Conservation (phyloP, 2,113 vertebrate species). For the Ovis aries region DNA sequence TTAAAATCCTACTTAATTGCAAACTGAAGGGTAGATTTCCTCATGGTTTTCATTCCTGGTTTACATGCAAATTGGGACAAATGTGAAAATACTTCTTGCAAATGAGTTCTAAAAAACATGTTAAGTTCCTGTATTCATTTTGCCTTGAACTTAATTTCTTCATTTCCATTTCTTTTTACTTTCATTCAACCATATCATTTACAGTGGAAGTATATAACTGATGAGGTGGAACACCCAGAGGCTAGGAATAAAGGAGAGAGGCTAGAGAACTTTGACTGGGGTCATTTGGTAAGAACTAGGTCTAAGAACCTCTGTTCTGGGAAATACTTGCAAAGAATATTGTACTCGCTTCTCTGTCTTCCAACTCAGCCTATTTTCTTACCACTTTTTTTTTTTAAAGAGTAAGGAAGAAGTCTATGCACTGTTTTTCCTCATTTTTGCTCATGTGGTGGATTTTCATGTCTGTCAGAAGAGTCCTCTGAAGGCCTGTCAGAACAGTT, state of each 20-base stretch:
- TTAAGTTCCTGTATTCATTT: background rate
- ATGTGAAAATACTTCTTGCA: background rate
- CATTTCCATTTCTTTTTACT: background rate
- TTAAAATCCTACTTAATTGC: background rate
- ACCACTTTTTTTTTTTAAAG: background rate
- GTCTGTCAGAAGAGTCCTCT: background rate
- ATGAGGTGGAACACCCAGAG: background rate
- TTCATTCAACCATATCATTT: background rate
- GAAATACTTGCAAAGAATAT: background rate
- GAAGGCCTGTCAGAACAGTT: background rate
- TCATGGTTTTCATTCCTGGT: background rate
- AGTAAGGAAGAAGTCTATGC: background rate
- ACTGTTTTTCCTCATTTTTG: background rate
- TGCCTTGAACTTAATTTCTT: constrained; percentile 15
- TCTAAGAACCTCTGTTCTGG: background rate
- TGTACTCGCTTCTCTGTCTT: background rate
- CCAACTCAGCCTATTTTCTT: background rate
- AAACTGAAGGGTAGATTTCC: background rate
- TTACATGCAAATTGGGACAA: background rate
- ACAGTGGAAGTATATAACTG: background rate
- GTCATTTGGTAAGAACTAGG: background rate
- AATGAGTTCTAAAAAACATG: background rate
- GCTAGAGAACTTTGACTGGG: background rate
- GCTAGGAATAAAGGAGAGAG: background rate
- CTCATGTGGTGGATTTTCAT: background rate